Evolutionary conservation across 2,113 vertebrate species (phyloP).

Genomic region (Antechinus stuartii): DNA sequence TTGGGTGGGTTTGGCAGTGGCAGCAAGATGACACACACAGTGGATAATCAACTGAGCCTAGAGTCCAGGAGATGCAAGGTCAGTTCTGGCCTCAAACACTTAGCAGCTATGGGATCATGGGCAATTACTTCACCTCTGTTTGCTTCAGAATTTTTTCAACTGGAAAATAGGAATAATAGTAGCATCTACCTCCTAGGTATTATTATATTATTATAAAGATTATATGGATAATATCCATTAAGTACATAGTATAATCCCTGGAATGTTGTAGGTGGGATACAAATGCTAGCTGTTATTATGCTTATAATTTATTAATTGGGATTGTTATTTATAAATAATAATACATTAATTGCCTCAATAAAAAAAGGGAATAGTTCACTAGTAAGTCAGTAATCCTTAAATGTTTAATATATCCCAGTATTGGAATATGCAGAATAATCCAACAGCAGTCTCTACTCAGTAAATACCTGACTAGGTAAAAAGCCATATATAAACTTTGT

Average conservation of each 20-base stretch:
- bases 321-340: neutral
- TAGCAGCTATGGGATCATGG: neutral
- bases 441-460: neutral
- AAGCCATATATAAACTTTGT: neutral
- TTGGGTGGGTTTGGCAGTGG: neutral
- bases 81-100: neutral
- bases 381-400: neutral
- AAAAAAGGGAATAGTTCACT: neutral
- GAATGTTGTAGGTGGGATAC: neutral
- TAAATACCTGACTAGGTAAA: neutral
- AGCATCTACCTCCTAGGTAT: neutral
- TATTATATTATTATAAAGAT: neutral
- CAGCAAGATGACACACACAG: neutral
- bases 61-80: neutral
- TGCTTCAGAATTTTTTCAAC: neutral
- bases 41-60: neutral
- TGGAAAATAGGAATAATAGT: neutral
- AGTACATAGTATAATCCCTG: neutral
- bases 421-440: neutral
- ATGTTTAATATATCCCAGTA: neutral
- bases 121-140: neutral
- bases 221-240: neutral
- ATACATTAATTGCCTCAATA: neutral
- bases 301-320: neutral
- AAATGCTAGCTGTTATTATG: neutral